Conservation (phyloP, 2,888 invertebrate species). For the Lithophane leautieri region DNA sequence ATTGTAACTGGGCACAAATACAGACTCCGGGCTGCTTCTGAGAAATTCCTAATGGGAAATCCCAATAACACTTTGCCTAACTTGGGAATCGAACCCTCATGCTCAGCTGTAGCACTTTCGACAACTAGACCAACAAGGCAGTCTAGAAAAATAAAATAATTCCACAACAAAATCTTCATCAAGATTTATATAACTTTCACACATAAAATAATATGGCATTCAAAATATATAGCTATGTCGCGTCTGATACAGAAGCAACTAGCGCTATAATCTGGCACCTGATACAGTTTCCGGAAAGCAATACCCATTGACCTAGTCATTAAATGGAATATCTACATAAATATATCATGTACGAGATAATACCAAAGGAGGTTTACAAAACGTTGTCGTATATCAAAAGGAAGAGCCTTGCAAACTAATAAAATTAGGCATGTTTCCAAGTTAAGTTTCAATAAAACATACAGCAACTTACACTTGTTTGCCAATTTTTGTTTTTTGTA, state of each 20-base stretch:
- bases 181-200: slow-evolving; percentile 21
- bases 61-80: neutral
- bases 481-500: no score
- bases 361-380: slow-evolving; percentile 29
- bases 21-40: neutral
- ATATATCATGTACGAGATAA: slow-evolving; percentile 49
- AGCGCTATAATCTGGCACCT: slow-evolving; percentile 46
- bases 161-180: neutral
- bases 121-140: no score
- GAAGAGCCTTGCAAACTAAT: slow-evolving; percentile 59
- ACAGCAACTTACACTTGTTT: slow-evolving; percentile 52
- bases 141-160: neutral
- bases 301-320: slow-evolving; percentile 50
- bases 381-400: slow-evolving; percentile 38
- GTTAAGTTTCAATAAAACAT: slow-evolving; percentile 63
- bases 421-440: slow-evolving; percentile 75
- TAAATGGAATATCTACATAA: slow-evolving; percentile 34
- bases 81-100: neutral
- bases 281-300: slow-evolving; percentile 32
- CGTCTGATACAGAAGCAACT: slow-evolving; percentile 20
- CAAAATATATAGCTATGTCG: slow-evolving; percentile 10
- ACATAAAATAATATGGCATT: slow-evolving; percentile 17
- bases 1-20: no score
- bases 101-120: no score
- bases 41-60: neutral